Base-by-base conservation (phyloP, 2,113 vertebrate genomes). In the Onychostoma macrolepis region DNA sequence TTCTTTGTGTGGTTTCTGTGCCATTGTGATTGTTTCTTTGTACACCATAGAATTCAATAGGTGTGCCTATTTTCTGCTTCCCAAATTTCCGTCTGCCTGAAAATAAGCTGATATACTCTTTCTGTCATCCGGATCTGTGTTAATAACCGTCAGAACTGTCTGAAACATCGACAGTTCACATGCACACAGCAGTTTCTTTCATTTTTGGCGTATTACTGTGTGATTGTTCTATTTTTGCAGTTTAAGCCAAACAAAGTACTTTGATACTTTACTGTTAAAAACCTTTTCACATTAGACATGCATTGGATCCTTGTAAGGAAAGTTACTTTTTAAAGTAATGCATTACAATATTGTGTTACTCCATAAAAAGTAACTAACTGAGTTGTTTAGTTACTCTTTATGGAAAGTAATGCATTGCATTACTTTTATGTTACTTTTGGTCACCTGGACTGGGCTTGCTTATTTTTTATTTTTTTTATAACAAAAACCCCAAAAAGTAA, bases 1-100 rank as follows among this genome's bases (percentile, higher is more conserved):
- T 58, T 33, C 69, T 80, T 77, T 85, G 84, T 85, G n/a, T 45
- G 56, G n/a, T 67, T 67, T 65, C 58, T 30, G 80, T 69, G 26
- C 26, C 28, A 69, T 83, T 83, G 80, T 63, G 56, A 43, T 63
- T 63, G 79, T 81, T 56, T 76, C 24, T 21, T 12, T 56, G 71
- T 48, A 43, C 30, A 10, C 30, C 15, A 36, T 36, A 8, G 74
- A 63, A 83, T 50, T 71, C 63, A 50, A 83, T 50, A 83, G 17
- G 41, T 69, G 79, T 21, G 26, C 43, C 80, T 53, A 74, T 74
- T 78, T 78, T 50, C 43, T 67, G 33, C 30, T 26, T 56, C 5
- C 4, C 13, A 36, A 15, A 82, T 61, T 38, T 81, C 15, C 11
- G 9, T 43, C 28, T 74, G 65, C 56, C 79, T 87, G n/a, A 24